A percentile compares a stretch with the other conserved stretches of the same genome.
These are phyloP conservation scores for Papilio demoleus DNA, from an alignment of 2,888 invertebrate genomes.

Conservation along the genomic window DNA sequence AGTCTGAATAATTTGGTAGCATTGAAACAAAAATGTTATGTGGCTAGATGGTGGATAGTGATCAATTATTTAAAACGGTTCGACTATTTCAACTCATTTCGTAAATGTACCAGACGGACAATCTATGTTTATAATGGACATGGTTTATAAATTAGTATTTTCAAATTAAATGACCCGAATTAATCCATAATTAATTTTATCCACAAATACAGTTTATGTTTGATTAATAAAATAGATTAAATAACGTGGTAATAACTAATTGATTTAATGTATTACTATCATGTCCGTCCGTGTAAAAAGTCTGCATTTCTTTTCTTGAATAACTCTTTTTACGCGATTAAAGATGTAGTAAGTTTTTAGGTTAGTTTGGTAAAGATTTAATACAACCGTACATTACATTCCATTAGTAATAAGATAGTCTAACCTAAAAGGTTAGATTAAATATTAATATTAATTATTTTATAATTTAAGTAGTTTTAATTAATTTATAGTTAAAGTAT, in stretches of 20 bases:
- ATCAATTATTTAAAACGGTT: slow-evolving; percentile 13
- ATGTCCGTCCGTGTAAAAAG: too few relatives aligned
- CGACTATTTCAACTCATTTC: slow-evolving; percentile 15
- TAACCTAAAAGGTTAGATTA: slow-evolving; percentile 22
- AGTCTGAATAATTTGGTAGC: slow-evolving; percentile 8
- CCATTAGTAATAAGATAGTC: slow-evolving; percentile 34
- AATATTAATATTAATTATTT: background rate
- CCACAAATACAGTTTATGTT: background rate
- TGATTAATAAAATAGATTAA: background rate
- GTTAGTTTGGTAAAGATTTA: background rate
- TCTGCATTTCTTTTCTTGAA: too few relatives aligned
- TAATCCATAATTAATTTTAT: too few relatives aligned
- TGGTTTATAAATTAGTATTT: slow-evolving; percentile 8
- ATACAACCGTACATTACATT: slow-evolving; percentile 41
- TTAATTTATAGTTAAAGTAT: background rate
- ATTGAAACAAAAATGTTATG: slow-evolving; percentile 21
- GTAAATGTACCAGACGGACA: background rate
- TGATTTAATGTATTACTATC: too few relatives aligned
- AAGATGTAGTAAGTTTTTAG: too few relatives aligned
- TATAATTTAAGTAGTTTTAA: background rate
- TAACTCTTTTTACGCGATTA: too few relatives aligned
- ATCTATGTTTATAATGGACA: background rate
- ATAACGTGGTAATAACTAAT: too few relatives aligned
- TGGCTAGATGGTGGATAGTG: slow-evolving; percentile 9
- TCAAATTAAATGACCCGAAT: background rate